These are phyloP conservation scores for Zaprionus inermis DNA, from an alignment of 1,140 invertebrate genomes.

Conservation along the genomic window DNA sequence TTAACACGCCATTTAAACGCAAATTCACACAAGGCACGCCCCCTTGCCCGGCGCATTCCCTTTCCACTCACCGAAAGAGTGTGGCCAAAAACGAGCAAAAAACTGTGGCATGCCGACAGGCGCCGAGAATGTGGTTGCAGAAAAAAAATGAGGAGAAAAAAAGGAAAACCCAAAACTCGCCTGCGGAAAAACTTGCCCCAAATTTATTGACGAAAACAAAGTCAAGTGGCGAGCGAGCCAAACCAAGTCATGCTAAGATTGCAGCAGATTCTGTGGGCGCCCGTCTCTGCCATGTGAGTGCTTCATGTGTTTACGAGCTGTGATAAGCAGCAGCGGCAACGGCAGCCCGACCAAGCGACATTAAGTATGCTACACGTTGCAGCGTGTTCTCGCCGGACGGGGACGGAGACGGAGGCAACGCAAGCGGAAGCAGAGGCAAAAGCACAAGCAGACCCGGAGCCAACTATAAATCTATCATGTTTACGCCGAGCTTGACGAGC, in stretches of 20 bases:
- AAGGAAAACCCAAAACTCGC: slow-evolving; percentile 10
- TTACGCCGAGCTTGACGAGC: slow-evolving; percentile 76
- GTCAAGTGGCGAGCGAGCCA: slow-evolving; percentile 62
- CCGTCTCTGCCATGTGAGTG: slow-evolving; percentile 16
- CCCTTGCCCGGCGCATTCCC: no score
- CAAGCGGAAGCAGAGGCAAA: slow-evolving; percentile 7
- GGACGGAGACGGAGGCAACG: slow-evolving; percentile 6
- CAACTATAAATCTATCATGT: slow-evolving; percentile 81
- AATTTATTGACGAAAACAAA: slow-evolving; percentile 79
- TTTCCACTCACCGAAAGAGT: neutral
- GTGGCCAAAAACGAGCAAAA: slow-evolving; percentile 43
- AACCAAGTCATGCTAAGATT: slow-evolving; percentile 49
- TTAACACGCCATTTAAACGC: slow-evolving; percentile 76
- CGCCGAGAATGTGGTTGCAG: slow-evolving; percentile 61
- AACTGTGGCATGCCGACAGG: slow-evolving; percentile 69
- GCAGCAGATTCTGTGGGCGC: slow-evolving; percentile 49
- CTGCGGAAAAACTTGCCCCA: slow-evolving; percentile 54
- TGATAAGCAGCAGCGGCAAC: slow-evolving; percentile 55
- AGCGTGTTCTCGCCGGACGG: slow-evolving; percentile 47
- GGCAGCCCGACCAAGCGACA: slow-evolving; percentile 39
- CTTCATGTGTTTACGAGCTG: slow-evolving; percentile 72
- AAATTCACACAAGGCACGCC: slow-evolving; percentile 55
- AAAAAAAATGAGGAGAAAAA: slow-evolving; percentile 13
- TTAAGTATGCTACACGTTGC: slow-evolving; percentile 73
- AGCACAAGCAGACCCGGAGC: slow-evolving; percentile 56